phyloP scores from a whole-genome alignment of 2,113 vertebrate species.

The Macrotus californicus region DNA sequence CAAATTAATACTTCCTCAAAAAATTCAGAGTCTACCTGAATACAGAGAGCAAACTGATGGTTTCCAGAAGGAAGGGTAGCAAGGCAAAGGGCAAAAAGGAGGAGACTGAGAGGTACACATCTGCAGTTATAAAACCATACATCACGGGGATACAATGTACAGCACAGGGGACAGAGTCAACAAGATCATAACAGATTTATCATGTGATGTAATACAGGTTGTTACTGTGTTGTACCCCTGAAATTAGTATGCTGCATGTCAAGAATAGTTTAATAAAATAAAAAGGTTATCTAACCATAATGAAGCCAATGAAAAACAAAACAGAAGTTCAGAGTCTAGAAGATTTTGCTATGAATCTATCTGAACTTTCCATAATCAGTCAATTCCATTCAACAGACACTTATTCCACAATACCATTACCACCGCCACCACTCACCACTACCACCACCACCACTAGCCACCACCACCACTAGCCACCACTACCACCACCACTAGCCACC shows the following conservation, averaged over 20 bases:
- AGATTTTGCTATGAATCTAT: not conserved
- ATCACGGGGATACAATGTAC: too few relatives aligned
- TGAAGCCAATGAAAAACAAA: not conserved
- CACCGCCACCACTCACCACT: too few relatives aligned
- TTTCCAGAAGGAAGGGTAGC: not conserved
- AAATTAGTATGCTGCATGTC: not conserved
- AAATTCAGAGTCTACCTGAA: not conserved
- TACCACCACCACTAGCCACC: too few relatives aligned
- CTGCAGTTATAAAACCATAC: too few relatives aligned
- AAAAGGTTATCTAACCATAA: not conserved
- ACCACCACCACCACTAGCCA: not conserved
- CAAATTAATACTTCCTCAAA: not conserved
- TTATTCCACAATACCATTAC: not conserved
- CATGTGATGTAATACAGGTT: not conserved
- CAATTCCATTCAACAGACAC: not conserved
- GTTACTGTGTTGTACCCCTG: not conserved
- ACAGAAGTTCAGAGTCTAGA: not conserved
- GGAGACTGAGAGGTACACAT: too few relatives aligned
- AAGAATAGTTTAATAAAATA: not conserved
- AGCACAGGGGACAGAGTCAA: too few relatives aligned
- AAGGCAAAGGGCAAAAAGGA: not conserved
- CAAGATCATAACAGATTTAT: too few relatives aligned
- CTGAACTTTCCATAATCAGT: not conserved
- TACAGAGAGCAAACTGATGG: not conserved
- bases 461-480: too few relatives aligned